These are phyloP conservation scores for Penaeus indicus DNA, from an alignment of 1,140 invertebrate genomes.

Conservation along the genomic window DNA sequence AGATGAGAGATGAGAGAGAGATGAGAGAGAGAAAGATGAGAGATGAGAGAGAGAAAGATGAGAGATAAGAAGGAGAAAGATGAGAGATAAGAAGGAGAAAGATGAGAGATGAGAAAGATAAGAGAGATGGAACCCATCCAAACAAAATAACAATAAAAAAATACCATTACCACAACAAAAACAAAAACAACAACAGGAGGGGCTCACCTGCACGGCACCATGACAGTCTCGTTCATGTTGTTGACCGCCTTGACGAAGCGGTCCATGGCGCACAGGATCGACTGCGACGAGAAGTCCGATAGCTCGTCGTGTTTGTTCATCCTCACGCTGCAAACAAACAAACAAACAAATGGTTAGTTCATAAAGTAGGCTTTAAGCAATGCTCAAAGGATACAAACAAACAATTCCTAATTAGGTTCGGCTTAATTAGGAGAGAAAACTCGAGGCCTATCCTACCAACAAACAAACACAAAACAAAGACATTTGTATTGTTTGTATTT, in stretches of 20 bases:
- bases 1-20: too few relatives aligned
- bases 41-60: too few relatives aligned
- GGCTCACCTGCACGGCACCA: conserved; percentile 58
- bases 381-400: neutral
- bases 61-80: too few relatives aligned
- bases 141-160: neutral
- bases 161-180: neutral
- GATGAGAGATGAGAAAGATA: too few relatives aligned
- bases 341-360: neutral
- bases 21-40: too few relatives aligned
- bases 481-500: too few relatives aligned
- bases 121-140: too few relatives aligned
- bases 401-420: too few relatives aligned
- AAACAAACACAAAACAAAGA: too few relatives aligned
- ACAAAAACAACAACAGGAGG: neutral
- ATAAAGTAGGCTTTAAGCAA: neutral
- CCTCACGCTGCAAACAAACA: conserved; percentile 28
- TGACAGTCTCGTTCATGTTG: conserved; percentile 59
- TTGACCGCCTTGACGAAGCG: conserved; percentile 56
- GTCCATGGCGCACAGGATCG: conserved; percentile 57
- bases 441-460: too few relatives aligned
- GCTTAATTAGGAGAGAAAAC: too few relatives aligned
- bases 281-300: conserved; percentile 54
- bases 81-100: too few relatives aligned
- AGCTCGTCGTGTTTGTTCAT: conserved; percentile 48